Base-by-base conservation (phyloP, 2,888 invertebrate genomes). In the Parnassius apollo region DNA sequence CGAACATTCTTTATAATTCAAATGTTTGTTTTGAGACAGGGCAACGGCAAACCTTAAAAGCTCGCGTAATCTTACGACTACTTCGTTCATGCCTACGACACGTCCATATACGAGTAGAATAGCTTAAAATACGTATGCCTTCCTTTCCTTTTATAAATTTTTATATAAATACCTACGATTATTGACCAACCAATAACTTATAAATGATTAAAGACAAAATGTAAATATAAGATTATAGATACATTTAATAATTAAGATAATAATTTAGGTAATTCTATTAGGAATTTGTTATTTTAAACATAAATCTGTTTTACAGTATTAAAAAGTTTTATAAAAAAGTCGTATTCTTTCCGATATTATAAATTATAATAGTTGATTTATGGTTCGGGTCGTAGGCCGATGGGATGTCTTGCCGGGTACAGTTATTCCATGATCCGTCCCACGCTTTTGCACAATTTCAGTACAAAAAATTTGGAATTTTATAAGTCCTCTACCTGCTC, bases 361-460 rank as follows among this genome's bases (percentile, higher is more conserved):
- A 74, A 74, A 35, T 35, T 35, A 35, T 35, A 74, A 74, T 71
- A 71, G 69, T 76, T 76, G 76, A 78, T 81, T 80, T 75, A 80
- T 80, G 74, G 75, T 77, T 72, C 71, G 74, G 76, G 73, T 80
- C 75, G 75, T 73, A 58, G 64, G 66, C 65, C 70, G 68, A 65
- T 68, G 70, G 69, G 75, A 71, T 78, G 81, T 83, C 80, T 79
- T 77, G 71, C 74, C 67, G 71, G 71, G 78, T 88, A 89, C 91
- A 82, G 91, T 91, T 91, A 91, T 82, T 75, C 79, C 69, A 68
- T 77, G 82, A 80, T 74, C 81, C 87, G 77, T 88, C 90, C 89
- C 89, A 90, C 88, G 86, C 84, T 88, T 91, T 91, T 88, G 91
- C 91, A 89, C 90, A 90, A 87, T 79, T 84, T 83, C 42, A 68